phyloP scores from a whole-genome alignment of 1,140 invertebrate species.

The Tetragonula clypearis region DNA sequence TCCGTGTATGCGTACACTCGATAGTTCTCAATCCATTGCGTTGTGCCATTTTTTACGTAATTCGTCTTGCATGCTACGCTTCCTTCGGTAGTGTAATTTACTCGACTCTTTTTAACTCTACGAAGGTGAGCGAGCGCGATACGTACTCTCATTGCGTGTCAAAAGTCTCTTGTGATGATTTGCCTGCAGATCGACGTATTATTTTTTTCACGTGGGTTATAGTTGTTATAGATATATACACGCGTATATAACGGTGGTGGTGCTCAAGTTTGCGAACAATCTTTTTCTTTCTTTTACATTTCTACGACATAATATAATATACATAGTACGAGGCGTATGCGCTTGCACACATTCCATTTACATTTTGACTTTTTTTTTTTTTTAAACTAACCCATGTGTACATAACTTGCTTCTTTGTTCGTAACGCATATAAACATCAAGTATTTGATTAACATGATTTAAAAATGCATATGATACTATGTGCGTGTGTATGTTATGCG shows the following conservation, averaged over 20 bases:
- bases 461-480: slow-evolving; percentile 57
- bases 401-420: slow-evolving; percentile 82
- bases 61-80: slow-evolving; percentile 81
- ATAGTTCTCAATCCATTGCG: slow-evolving; percentile 79
- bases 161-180: neutral
- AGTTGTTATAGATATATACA: neutral
- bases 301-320: neutral
- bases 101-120: slow-evolving; percentile 71
- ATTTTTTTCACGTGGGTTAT: neutral
- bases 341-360: slow-evolving; percentile 61
- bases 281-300: neutral
- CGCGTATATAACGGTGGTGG: slow-evolving; percentile 53
- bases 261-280: slow-evolving; percentile 22
- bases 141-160: slow-evolving; percentile 43
- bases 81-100: slow-evolving; percentile 81
- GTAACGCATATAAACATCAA: slow-evolving; percentile 81
- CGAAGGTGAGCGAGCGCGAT: slow-evolving; percentile 60
- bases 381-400: slow-evolving; percentile 81
- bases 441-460: slow-evolving; percentile 76
- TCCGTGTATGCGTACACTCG: slow-evolving; percentile 73
- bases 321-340: slow-evolving; percentile 35
- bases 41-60: slow-evolving; percentile 81
- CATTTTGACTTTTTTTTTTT: slow-evolving; percentile 72
- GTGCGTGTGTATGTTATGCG: slow-evolving; percentile 56
- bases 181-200: neutral